Base-by-base conservation (phyloP, 1,140 invertebrate species). In the Samia ricini region DNA sequence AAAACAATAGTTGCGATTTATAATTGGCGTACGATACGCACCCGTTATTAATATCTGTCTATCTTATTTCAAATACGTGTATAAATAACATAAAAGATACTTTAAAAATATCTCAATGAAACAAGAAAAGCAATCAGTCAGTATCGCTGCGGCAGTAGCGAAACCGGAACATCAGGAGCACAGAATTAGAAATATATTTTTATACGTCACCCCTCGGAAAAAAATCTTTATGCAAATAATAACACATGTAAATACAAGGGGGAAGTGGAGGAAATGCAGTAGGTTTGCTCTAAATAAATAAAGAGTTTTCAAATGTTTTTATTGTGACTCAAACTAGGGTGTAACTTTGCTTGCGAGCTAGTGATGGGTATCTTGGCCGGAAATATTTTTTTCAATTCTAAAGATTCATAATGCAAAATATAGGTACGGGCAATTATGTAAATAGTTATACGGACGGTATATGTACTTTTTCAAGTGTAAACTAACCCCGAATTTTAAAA, bases 151-250 rank as follows among this genome's bases (percentile, higher is more conserved):
- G 73, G 72, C 73, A 68, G 71, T 21, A 68, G 51, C 68, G 64
- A 67, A 69, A 79, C 79, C 76, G 83, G 81, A 85, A 86, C 81
- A 70, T 72, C 73, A 58, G 70, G 66, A 72, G 72, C 71, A 86
- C 82, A 77, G 78, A 89, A 87, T 88, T 88, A 88, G 87, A 89
- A 87, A 84, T 81, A 75, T 89, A 89, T 89, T 88, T 89, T 83
- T 85, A 83, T 75, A 77, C 69, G 59, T 76, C 73, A 77, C 71
- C 78, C 83, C 79, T 78, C 71, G 36, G 68, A 77, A 85, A 81
- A 80, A 86, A 88, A 86, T 78, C 72, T 81, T 80, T 88, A 89
- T 88, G 85, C 87, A 89, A 88, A 88, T 88, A 89, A 87, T 77
- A 81, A 74, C 79, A 85, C 82, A 74, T 86, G 83, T 85, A 84